Evolutionary conservation across 1,140 invertebrate species (phyloP).

Genomic region (Acyrthosiphon pisum): DNA sequence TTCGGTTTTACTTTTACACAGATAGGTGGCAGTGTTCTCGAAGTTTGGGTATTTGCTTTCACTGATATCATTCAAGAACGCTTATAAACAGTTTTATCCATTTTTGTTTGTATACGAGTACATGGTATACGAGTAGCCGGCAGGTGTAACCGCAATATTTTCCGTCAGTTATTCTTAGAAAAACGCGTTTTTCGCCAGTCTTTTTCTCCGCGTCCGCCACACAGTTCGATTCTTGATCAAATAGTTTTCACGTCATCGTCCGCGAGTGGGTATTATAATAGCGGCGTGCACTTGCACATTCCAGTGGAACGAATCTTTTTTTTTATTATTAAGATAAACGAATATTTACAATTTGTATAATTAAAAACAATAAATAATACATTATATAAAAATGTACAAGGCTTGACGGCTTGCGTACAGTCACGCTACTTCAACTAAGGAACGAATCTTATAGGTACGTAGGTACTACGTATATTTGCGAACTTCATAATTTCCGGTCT

Average conservation of each 20-base stretch:
- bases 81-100: not conserved
- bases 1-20: not conserved
- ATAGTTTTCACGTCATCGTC: not conserved
- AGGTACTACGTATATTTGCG: not conserved
- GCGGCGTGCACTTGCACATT: not conserved
- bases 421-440: too few species aligned
- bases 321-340: too few species aligned
- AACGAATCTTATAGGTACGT: not conserved
- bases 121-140: not conserved
- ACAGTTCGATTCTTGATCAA: not conserved
- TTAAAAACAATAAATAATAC: too few species aligned
- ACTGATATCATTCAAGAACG: not conserved
- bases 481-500: not conserved
- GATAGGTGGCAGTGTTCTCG: not conserved
- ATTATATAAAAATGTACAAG: too few species aligned
- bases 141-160: not conserved
- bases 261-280: not conserved
- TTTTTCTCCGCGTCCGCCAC: not conserved
- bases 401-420: too few species aligned
- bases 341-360: too few species aligned
- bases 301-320: not conserved
- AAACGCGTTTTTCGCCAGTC: not conserved
- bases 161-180: not conserved
- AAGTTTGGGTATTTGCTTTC: not conserved
- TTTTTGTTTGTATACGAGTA: not conserved